Percentiles rank a stretch among this genome's conserved stretches.
Evolutionary conservation across 2,797 vertebrate species (phyloP).

Genomic region (Morus bassanus): DNA sequence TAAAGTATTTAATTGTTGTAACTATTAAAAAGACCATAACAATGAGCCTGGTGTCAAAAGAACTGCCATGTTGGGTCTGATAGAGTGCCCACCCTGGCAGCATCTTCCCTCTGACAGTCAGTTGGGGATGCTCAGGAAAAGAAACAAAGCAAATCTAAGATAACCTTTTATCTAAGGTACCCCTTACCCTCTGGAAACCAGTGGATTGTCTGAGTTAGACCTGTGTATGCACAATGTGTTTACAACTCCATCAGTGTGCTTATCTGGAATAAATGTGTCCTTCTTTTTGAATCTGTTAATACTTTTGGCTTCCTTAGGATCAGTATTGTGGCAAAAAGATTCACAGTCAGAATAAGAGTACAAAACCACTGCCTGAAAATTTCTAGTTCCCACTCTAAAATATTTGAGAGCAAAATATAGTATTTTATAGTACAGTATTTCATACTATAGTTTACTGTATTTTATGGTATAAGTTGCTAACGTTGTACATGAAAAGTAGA

Average conservation of each 20-base stretch:
- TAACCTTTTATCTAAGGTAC: background rate
- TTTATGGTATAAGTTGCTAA: background rate
- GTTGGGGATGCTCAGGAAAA: background rate
- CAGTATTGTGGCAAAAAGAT: background rate
- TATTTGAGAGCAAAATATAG: background rate
- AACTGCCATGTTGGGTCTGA: background rate
- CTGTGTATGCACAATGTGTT: background rate
- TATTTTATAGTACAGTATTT: background rate
- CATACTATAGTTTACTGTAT: background rate
- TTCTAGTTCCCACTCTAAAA: background rate
- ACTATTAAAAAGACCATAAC: background rate
- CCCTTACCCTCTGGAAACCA: background rate
- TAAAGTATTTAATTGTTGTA: background rate
- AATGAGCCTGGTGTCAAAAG: background rate
- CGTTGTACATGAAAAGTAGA: background rate
- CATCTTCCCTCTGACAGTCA: background rate
- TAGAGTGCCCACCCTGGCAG: background rate
- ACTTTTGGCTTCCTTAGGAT: background rate
- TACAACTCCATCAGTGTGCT: background rate
- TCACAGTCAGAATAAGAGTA: background rate
- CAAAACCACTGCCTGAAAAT: background rate
- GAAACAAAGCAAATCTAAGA: background rate
- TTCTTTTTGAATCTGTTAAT: background rate
- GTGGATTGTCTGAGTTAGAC: background rate
- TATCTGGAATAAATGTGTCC: background rate